These are phyloP conservation scores for Urophycis tenuis DNA, from an alignment of 2,797 vertebrate species.

Conservation along the genomic window DNA sequence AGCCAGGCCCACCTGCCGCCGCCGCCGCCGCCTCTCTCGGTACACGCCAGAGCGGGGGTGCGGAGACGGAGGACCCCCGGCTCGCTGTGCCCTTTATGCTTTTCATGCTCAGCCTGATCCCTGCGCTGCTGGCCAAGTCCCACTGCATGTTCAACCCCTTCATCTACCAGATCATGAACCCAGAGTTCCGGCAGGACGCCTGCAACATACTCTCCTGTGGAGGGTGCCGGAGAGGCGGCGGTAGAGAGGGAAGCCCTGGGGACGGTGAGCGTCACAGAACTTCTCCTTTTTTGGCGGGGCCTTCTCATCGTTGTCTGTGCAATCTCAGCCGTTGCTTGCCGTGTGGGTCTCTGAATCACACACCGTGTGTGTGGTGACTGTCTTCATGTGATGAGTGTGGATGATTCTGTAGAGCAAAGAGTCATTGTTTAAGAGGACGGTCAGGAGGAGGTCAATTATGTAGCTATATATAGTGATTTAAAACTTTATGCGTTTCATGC, in stretches of 20 bases:
- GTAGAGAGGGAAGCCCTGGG: background rate
- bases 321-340: background rate
- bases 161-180: slow-evolving; percentile 64
- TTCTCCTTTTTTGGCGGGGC: background rate
- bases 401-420: background rate
- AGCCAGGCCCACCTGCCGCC: background rate
- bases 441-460: background rate
- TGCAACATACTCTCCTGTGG: slow-evolving; percentile 17
- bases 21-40: background rate
- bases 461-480: background rate
- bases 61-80: background rate
- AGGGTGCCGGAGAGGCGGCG: background rate
- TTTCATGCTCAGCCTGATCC: slow-evolving; percentile 50
- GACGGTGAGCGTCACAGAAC: background rate
- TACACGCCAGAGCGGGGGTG: background rate
- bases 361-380: background rate
- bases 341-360: background rate
- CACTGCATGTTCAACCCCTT: slow-evolving; percentile 64
- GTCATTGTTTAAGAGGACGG: background rate
- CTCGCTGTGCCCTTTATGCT: slow-evolving; percentile 13
- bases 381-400: background rate
- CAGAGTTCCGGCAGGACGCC: slow-evolving; percentile 50
- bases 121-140: slow-evolving; percentile 59
- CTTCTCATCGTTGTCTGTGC: background rate
- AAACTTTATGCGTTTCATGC: background rate